Percentiles rank a stretch among this genome's conserved stretches.
phyloP scores from a whole-genome alignment of 2,888 invertebrate genomes.

The Dione juno region DNA sequence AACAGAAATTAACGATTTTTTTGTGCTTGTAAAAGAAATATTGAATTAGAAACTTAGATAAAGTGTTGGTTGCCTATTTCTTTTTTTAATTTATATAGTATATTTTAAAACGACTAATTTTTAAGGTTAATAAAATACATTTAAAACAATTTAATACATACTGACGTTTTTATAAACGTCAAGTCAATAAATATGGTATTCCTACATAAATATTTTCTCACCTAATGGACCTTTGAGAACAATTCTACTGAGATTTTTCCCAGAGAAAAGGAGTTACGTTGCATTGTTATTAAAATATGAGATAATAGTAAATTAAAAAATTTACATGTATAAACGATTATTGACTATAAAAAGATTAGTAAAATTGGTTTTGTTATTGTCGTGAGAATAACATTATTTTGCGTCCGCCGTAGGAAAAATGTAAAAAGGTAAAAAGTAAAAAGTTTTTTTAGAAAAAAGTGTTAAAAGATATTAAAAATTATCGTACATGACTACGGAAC shows the following conservation, averaged over 20 bases:
- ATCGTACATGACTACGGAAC: no score
- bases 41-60: no score
- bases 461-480: no score
- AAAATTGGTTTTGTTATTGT: background rate
- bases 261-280: conserved; percentile 24
- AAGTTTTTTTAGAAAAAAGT: no score
- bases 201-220: conserved; percentile 25
- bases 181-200: conserved; percentile 20
- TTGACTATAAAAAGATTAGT: background rate
- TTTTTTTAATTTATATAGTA: no score
- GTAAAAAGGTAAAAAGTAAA: background rate
- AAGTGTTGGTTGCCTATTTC: no score
- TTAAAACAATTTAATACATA: background rate
- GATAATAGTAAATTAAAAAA: conserved; percentile 18
- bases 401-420: background rate
- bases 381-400: background rate
- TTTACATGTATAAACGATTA: conserved; percentile 24
- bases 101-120: no score
- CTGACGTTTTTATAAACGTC: background rate
- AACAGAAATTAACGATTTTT: no score
- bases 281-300: conserved; percentile 31
- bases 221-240: conserved; percentile 33
- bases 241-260: conserved; percentile 25
- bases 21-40: no score
- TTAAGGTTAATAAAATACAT: no score